These are phyloP conservation scores for Thera britannica DNA, from an alignment of 2,888 invertebrate species.

Conservation along the genomic window DNA sequence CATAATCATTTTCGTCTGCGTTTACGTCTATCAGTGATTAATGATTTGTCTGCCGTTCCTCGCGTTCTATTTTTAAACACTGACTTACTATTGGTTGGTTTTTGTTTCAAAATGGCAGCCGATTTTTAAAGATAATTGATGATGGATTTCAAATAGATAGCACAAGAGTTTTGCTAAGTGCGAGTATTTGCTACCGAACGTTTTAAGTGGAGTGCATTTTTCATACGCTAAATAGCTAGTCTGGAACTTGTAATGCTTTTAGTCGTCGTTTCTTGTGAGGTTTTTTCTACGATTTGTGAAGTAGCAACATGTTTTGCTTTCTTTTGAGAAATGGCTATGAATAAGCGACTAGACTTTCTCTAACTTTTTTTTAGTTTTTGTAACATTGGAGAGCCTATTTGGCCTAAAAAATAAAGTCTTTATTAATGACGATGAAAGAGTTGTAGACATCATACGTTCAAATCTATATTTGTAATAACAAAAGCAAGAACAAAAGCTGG, in stretches of 20 bases:
- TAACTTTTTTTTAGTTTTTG: not conserved
- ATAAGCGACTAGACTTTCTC: constrained; percentile 1
- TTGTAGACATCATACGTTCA: constrained; percentile 3
- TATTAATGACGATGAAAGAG: constrained; percentile 17
- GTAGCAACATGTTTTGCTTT: constrained; percentile 5
- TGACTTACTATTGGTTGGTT: constrained; percentile 67
- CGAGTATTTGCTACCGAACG: constrained; percentile 66
- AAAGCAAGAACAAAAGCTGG: constrained; percentile 5
- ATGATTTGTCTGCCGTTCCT: constrained; percentile 70
- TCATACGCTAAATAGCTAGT: constrained; percentile 70
- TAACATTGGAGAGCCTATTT: not conserved
- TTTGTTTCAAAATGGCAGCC: constrained; percentile 77
- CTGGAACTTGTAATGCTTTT: constrained; percentile 35
- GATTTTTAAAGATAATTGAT: constrained; percentile 78
- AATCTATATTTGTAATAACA: constrained; percentile 7
- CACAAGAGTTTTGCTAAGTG: constrained; percentile 63
- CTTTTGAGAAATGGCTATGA: not conserved
- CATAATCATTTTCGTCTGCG: constrained; percentile 53
- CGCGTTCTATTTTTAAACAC: constrained; percentile 72
- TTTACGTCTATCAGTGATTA: constrained; percentile 66
- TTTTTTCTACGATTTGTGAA: constrained; percentile 10
- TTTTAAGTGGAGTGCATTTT: constrained; percentile 65
- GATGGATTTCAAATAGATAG: constrained; percentile 69
- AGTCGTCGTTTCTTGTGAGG: constrained; percentile 18
- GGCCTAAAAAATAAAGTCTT: not conserved